Evolutionary conservation across 2,113 vertebrate genomes (phyloP), one percentile per base, ranked within the genome.

Genomic region (Myanophis thanlyinensis): DNA sequence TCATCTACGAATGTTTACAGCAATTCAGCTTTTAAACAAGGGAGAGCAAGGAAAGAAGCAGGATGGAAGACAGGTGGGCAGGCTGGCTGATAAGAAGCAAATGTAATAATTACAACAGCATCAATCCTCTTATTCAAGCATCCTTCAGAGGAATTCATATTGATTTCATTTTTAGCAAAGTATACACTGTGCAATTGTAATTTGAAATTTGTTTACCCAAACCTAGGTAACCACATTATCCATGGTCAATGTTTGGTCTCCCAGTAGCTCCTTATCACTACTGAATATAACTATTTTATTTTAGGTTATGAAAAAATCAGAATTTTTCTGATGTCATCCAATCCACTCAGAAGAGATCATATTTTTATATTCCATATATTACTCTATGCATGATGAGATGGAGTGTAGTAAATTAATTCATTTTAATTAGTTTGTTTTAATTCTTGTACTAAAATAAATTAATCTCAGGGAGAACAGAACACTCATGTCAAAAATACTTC

Each of bases 1-100:
- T 93, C 94, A 92, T 92, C 93, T 86, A 94, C 93, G 95, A 96
- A 96, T 95, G 62, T 95, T 96, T 93, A 80, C 90, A 92, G 67
- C 67, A 92, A 92, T 91, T 96, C 30, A 94, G 90, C 23, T 95
- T 96, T 95, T 87, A 90, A 91, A 91, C 3, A 52, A 94, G 91
- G 92, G 90, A 89, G 44, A 91, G 86, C 56, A 47, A 94, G 85
- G 85, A 1, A 1, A 10, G 12, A 20, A 90, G 54, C 11, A 51
- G n/a, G 85, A 93, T 1, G 93, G 52, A 80, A 40, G 73, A 20
- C 15, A 27, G 84, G 87, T 85, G 93, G 88, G 25, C 56, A 59
- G 56, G 56, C 25, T 59, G 56, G 80, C 35, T 52, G 94, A 73
- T 54, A 92, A 52, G 90, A 94, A 92, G 93, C 88, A 1, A 87